These are phyloP conservation scores for Steinernema khuongi DNA, from an alignment of 1,140 invertebrate species.

Conservation along the genomic window DNA sequence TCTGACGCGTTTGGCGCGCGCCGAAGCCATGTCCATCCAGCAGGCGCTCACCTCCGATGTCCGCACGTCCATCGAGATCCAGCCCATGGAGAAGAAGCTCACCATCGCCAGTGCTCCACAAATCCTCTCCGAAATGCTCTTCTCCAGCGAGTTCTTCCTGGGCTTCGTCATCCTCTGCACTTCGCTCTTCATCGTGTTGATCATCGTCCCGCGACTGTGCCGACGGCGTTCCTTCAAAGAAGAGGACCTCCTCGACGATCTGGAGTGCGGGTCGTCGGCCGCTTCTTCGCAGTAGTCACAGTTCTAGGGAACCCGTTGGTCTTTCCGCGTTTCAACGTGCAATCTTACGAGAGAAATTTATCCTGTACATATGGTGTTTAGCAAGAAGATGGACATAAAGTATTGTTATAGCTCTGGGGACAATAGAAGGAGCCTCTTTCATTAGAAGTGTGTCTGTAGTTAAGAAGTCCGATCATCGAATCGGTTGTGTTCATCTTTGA, in stretches of 20 bases:
- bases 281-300: not conserved
- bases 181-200: not conserved
- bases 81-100: not conserved
- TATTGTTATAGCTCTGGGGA: no score
- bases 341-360: no score
- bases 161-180: not conserved
- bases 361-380: no score
- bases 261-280: not conserved
- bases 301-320: not conserved
- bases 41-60: not conserved
- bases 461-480: no score
- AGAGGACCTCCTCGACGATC: not conserved
- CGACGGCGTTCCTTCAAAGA: not conserved
- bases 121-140: not conserved
- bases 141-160: not conserved
- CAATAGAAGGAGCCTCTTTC: no score
- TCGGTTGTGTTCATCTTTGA: no score
- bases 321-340: not conserved
- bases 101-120: not conserved
- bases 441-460: no score
- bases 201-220: not conserved
- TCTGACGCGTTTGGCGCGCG: not conserved
- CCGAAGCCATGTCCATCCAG: not conserved
- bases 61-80: not conserved
- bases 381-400: no score